A percentile compares a stretch with the other conserved stretches of the same genome.
These are phyloP conservation scores for Hippocampus mohnikei DNA, from an alignment of 2,113 vertebrate species.

Conservation along the genomic window DNA sequence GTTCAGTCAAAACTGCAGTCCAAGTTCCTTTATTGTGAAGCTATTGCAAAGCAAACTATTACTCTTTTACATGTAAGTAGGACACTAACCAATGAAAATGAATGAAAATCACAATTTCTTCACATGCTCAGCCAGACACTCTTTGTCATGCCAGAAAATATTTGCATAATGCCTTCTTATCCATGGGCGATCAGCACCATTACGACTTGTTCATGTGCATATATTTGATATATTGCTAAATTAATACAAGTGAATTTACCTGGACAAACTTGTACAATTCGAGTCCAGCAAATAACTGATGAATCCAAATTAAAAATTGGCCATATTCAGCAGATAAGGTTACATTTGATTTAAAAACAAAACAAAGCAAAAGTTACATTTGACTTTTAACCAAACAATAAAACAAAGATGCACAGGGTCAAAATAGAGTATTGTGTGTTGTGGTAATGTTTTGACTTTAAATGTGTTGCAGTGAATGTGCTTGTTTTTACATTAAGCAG, in stretches of 20 bases:
- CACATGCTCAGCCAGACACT: constrained; percentile 35
- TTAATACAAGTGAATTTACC: constrained; percentile 15
- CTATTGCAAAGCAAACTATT: constrained; percentile 45
- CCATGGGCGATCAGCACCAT: constrained; percentile 58
- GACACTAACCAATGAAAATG: constrained; percentile 46
- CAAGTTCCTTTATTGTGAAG: constrained; percentile 29
- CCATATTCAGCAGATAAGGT: not conserved
- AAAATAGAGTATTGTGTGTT: not conserved
- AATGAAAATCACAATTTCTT: constrained; percentile 37
- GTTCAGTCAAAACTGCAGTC: not conserved
- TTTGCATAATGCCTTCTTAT: constrained; percentile 66
- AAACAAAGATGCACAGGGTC: not conserved
- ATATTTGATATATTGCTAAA: constrained; percentile 55
- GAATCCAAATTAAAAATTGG: not conserved
- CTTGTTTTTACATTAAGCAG: not conserved
- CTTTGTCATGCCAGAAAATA: constrained; percentile 25
- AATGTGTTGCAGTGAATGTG: not conserved
- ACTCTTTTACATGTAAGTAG: constrained; percentile 36
- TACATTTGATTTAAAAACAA: not conserved
- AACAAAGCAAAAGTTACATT: not conserved
- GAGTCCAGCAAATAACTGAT: not conserved
- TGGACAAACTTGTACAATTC: constrained; percentile 24
- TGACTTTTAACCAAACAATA: not conserved
- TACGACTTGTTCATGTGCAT: constrained; percentile 50
- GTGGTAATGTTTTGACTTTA: not conserved